A percentile compares a stretch with the other conserved stretches of the same genome.
Evolutionary conservation across 2,888 invertebrate genomes (phyloP).

Genomic region (Diaphora mendica): DNA sequence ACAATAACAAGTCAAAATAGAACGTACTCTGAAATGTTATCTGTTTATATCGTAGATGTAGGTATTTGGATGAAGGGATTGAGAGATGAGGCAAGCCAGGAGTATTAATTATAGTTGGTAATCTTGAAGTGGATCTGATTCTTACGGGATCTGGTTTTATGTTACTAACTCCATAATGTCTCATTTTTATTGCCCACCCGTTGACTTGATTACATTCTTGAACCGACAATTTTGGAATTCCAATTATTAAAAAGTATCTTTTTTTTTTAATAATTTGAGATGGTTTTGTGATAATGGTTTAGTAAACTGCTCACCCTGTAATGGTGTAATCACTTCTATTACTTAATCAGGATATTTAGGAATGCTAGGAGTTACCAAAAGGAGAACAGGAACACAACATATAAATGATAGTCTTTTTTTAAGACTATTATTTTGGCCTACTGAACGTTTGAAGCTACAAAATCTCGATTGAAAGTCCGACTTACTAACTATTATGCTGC

Average conservation of each 20-base stretch:
- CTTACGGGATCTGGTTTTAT: constrained; percentile 41
- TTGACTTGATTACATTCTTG: constrained; percentile 44
- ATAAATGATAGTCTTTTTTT: too few species aligned
- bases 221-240: constrained; percentile 41
- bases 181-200: constrained; percentile 44
- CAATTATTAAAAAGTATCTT: constrained; percentile 31
- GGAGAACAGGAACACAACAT: not conserved
- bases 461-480: not conserved
- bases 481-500: too few species aligned
- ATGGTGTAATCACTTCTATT: constrained; percentile 15
- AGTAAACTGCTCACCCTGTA: constrained; percentile 1
- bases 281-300: constrained; percentile 13
- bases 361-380: not conserved
- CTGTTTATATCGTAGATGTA: constrained; percentile 27
- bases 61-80: constrained; percentile 40
- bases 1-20: constrained; percentile 20
- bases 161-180: constrained; percentile 42
- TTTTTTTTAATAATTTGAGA: constrained; percentile 23
- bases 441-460: too few species aligned
- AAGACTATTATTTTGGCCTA: too few species aligned
- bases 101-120: constrained; percentile 51
- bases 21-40: constrained; percentile 25
- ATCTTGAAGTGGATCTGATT: constrained; percentile 44
- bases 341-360: constrained; percentile 9
- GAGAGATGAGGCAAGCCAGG: constrained; percentile 43